These are phyloP conservation scores for Stenopsyche tienmushanensis DNA, from an alignment of 1,140 invertebrate species.

Conservation along the genomic window DNA sequence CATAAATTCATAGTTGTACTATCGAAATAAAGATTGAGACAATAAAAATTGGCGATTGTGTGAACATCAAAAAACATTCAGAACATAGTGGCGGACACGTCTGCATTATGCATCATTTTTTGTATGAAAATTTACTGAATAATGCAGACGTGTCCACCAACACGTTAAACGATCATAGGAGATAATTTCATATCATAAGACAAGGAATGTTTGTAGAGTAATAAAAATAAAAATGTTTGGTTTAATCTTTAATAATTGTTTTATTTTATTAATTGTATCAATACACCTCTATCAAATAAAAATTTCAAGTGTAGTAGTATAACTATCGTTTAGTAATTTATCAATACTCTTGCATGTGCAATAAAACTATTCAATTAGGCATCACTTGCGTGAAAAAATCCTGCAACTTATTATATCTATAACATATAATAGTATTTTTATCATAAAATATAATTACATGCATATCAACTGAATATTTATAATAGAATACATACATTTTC, in stretches of 20 bases:
- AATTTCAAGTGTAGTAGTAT: slow-evolving; percentile 36
- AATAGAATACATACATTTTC: slow-evolving; percentile 7
- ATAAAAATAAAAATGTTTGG: slow-evolving; percentile 22
- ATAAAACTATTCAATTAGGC: slow-evolving; percentile 12
- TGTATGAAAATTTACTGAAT: too few relatives aligned
- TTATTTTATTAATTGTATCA: slow-evolving; percentile 41
- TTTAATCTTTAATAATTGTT: slow-evolving; percentile 37
- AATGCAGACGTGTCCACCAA: too few relatives aligned
- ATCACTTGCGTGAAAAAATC: background rate
- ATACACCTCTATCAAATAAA: slow-evolving; percentile 41
- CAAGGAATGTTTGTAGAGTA: background rate
- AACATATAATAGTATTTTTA: slow-evolving; percentile 12
- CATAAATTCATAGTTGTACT: too few relatives aligned
- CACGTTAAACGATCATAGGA: too few relatives aligned
- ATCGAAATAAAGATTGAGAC: too few relatives aligned
- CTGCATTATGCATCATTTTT: too few relatives aligned
- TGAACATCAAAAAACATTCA: too few relatives aligned
- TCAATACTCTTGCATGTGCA: slow-evolving; percentile 18
- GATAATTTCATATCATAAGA: too few relatives aligned
- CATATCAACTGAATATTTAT: slow-evolving; percentile 15
- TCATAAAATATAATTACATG: slow-evolving; percentile 15
- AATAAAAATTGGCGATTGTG: too few relatives aligned
- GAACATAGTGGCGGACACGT: too few relatives aligned
- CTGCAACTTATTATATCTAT: slow-evolving; percentile 11
- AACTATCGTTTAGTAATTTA: slow-evolving; percentile 25